Base-by-base conservation (phyloP, 92 coral and sea anemone species). In the Porites rus region DNA sequence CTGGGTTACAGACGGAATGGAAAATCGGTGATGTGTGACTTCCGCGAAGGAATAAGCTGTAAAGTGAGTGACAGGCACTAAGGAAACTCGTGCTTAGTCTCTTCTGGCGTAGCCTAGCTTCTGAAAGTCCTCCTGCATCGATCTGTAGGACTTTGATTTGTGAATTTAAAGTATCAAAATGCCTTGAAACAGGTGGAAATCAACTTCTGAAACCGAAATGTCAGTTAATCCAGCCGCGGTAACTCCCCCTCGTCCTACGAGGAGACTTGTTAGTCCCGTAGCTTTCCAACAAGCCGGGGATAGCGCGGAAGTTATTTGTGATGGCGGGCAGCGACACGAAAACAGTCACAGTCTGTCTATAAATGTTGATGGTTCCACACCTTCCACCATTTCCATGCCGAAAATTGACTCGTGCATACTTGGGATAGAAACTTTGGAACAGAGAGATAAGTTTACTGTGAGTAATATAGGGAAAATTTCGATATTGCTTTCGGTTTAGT, bases 401-500 rank as follows among this genome's bases (percentile, higher is more conserved):
- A 92, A 66, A 87, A 90, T 95, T 61, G 98, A 95, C 83, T 90
- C 98, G 10, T 70, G 92, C 53, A 95, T 95, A 77, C 84, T 91
- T 10, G 98, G 91, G 17, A 82, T 87, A 46, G 92, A 90, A 59
- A 95, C 93, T 31, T 86, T 95, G 62, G 96, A 95, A 53, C 93
- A 93, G 50, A 86, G 98, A 69, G 98, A 95, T 52, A 90, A 89
- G 85, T 95, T 93, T 67, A 95, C 98, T 73, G 98, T 95, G 60
- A 84, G 89, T 76, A 65, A 14, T 12, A n/a, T 8, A 22, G 9
- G 1, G 18, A 74, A 69, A 69, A 58, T 71, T 70, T 81, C 69
- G 67, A 81, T 81, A 69, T 81, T 69, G 85, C 65, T 8, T 16
- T 65, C 72, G 59, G 51, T 82, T 60, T 60, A 38, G 18, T 56